Percentiles rank a stretch among this genome's conserved stretches.
Conservation (phyloP, 1,140 invertebrate genomes). For the Lordiphosa mommai region DNA sequence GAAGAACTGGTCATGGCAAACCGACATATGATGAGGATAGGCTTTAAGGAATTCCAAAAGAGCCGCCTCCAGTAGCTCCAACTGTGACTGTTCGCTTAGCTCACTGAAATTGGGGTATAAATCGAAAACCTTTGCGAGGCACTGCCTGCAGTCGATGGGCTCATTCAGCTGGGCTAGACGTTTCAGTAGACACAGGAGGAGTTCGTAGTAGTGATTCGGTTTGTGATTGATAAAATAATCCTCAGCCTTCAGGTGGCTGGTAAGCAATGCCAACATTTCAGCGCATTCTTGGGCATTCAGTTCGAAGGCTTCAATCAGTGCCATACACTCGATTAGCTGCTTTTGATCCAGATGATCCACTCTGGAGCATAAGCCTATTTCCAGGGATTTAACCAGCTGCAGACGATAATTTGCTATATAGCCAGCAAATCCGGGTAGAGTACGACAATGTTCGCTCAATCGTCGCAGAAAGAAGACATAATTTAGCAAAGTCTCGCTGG, state of each 20-base stretch:
- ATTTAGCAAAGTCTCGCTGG: constrained; percentile 31
- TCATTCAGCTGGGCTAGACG: constrained; percentile 44
- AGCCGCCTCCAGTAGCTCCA: constrained; percentile 81
- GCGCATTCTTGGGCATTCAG: constrained; percentile 45
- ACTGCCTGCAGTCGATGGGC: constrained; percentile 38
- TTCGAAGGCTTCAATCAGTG: constrained; percentile 54
- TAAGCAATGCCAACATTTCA: constrained; percentile 53
- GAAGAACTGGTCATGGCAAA: constrained; percentile 81
- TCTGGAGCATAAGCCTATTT: constrained; percentile 38
- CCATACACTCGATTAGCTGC: constrained; percentile 49
- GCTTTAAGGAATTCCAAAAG: constrained; percentile 82
- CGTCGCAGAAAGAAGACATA: constrained; percentile 56
- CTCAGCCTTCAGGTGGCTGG: constrained; percentile 28
- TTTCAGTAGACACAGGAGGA: constrained; percentile 44
- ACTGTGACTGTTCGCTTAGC: constrained; percentile 64
- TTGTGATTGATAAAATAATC: constrained; percentile 37
- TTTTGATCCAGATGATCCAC: constrained; percentile 22
- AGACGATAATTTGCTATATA: constrained; percentile 50
- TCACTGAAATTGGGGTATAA: constrained; percentile 40
- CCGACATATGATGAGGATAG: constrained; percentile 82
- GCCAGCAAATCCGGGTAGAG: constrained; percentile 33
- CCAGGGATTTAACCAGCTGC: constrained; percentile 60
- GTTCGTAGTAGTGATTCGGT: constrained; percentile 51
- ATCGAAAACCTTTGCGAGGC: constrained; percentile 32
- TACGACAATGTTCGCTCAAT: constrained; percentile 43